phyloP scores from a whole-genome alignment of 1,140 invertebrate genomes.

The Antheraea pernyi region DNA sequence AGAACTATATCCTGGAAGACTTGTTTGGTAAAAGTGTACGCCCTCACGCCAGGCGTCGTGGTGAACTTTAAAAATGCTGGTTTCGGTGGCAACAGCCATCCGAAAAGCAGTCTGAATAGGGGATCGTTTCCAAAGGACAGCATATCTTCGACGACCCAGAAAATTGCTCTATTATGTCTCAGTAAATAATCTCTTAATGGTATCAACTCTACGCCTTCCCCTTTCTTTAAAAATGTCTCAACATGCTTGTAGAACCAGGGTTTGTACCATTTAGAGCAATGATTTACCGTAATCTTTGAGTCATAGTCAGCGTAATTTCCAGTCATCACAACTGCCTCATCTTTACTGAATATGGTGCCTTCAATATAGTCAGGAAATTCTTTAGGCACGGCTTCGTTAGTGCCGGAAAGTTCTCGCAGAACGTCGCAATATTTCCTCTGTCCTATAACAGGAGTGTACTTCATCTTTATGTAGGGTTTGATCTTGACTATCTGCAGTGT shows the following conservation, averaged over 20 bases:
- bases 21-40: conserved; percentile 90
- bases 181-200: conserved; percentile 90
- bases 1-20: conserved; percentile 92
- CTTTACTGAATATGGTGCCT: conserved; percentile 84
- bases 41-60: conserved; percentile 87
- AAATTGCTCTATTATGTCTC: conserved; percentile 88
- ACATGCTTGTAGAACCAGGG: conserved; percentile 94
- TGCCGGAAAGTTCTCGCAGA: conserved; percentile 77
- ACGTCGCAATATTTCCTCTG: conserved; percentile 83
- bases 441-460: conserved; percentile 84
- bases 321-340: conserved; percentile 88
- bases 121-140: conserved; percentile 92
- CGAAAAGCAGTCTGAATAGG: conserved; percentile 86
- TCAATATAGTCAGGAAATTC: conserved; percentile 89
- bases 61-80: conserved; percentile 91
- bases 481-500: conserved; percentile 89
- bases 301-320: conserved; percentile 79
- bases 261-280: conserved; percentile 89
- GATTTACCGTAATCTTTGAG: conserved; percentile 79
- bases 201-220: conserved; percentile 83
- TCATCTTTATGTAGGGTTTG: conserved; percentile 83
- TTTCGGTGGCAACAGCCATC: conserved; percentile 91
- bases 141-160: conserved; percentile 92
- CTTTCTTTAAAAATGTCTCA: conserved; percentile 75
- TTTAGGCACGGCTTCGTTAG: conserved; percentile 78